Percentiles rank a stretch among this genome's conserved stretches.
phyloP scores from a whole-genome alignment of 2,113 vertebrate genomes.

The crab-eating macaque (Macaca fascicularis) region T2T-MFA8v1.1 NC_088378.1:18294501-18295000 shows the following conservation, averaged over 20 bases:
- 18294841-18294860: not conserved
- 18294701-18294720: not conserved
- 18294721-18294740: not conserved
- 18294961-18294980: not conserved
- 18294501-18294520: not conserved
- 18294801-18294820: not conserved
- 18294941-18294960: conserved; percentile 20
- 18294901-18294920: not conserved
- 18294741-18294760: not conserved
- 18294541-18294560: not conserved
- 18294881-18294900: not conserved
- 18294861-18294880: not conserved
- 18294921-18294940: not conserved
- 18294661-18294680: not conserved
- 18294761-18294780: not conserved
- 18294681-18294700: not conserved
- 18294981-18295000: not conserved
- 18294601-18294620: not conserved
- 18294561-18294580: not conserved
- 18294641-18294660: not conserved
- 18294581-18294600: not conserved
- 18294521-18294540: not conserved
- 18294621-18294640: not conserved
- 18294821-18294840: not conserved
- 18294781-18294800: not conserved